These are phyloP conservation scores for Uloborus plumipes DNA, from an alignment of 2,888 invertebrate genomes.

Conservation along the genomic window DNA sequence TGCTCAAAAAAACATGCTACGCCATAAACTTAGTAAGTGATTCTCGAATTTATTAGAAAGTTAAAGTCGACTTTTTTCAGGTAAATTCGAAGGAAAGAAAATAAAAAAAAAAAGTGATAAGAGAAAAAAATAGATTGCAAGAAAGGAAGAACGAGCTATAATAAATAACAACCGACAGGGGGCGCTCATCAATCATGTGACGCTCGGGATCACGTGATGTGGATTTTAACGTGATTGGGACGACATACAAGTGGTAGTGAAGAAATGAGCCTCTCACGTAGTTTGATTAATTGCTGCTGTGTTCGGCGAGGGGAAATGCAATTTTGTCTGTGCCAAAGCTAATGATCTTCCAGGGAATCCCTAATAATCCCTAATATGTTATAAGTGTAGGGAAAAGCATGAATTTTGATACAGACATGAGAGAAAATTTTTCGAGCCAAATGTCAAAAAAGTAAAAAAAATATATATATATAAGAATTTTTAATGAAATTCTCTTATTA, in stretches of 20 bases:
- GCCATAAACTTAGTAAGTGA: slow-evolving; percentile 1
- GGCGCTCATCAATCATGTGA: slow-evolving; percentile 52
- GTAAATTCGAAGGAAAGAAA: not conserved
- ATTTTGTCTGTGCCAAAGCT: not conserved
- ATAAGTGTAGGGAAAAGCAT: no score
- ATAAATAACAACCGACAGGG: slow-evolving; percentile 38
- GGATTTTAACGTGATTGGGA: slow-evolving; percentile 48
- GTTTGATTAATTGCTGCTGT: slow-evolving; percentile 40
- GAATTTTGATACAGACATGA: no score
- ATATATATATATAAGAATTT: no score
- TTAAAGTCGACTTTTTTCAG: slow-evolving; percentile 12
- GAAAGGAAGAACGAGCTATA: not conserved
- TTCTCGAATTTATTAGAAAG: slow-evolving; percentile 34
- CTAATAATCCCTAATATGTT: no score
- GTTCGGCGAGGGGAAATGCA: slow-evolving; percentile 1
- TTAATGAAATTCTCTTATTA: no score
- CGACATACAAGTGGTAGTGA: slow-evolving; percentile 17
- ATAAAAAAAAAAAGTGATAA: not conserved
- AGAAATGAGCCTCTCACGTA: slow-evolving; percentile 21
- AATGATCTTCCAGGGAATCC: no score
- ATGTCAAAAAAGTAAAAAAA: no score
- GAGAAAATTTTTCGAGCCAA: no score
- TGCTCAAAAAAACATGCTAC: not conserved
- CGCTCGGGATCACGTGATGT: slow-evolving; percentile 30
- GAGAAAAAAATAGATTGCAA: no score